These are phyloP conservation scores for Xylocampa areola DNA, from an alignment of 2,888 invertebrate species.

Conservation along the genomic window DNA sequence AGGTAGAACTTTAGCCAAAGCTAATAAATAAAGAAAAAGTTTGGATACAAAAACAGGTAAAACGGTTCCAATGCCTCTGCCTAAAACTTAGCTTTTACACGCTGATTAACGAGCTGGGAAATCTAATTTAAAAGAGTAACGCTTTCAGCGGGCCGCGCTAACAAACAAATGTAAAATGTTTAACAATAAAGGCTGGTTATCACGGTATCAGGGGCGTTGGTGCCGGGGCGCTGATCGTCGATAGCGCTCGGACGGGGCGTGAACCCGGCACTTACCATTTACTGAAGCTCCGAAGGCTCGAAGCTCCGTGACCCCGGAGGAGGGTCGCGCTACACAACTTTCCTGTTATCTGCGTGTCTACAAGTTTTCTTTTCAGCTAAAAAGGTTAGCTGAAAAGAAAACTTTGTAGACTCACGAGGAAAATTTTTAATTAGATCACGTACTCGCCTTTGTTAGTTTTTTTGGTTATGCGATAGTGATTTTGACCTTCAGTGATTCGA, in stretches of 20 bases:
- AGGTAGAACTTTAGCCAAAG: conserved; percentile 17
- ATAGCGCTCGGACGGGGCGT: conserved; percentile 46
- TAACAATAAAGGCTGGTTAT: conserved; percentile 52
- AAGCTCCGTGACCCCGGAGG: no score
- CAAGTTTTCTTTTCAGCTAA: conserved; percentile 59
- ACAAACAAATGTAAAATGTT: conserved; percentile 39
- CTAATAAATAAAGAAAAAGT: conserved; percentile 40
- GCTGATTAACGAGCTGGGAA: conserved; percentile 54
- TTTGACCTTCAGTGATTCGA: conserved; percentile 17
- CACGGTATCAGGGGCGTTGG: conserved; percentile 43
- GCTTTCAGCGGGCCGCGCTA: conserved; percentile 31
- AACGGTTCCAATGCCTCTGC: conserved; percentile 26
- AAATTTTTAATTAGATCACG: conserved; percentile 62
- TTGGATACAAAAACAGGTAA: conserved; percentile 23
- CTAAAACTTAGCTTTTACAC: conserved; percentile 42
- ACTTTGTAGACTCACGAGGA: conserved; percentile 43
- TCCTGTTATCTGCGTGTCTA: conserved; percentile 53
- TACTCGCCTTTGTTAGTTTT: conserved; percentile 49
- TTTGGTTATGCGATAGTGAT: conserved; percentile 40
- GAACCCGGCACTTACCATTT: conserved; percentile 47
- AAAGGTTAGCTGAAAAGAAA: conserved; percentile 56
- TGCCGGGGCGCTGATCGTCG: conserved; percentile 29
- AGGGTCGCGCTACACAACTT: conserved; percentile 53
- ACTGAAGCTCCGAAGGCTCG: no score
- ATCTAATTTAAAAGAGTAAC: conserved; percentile 55